These are phyloP conservation scores for Phalacrocorax carbo DNA, from an alignment of 2,113 vertebrate genomes.

Conservation along the genomic window DNA sequence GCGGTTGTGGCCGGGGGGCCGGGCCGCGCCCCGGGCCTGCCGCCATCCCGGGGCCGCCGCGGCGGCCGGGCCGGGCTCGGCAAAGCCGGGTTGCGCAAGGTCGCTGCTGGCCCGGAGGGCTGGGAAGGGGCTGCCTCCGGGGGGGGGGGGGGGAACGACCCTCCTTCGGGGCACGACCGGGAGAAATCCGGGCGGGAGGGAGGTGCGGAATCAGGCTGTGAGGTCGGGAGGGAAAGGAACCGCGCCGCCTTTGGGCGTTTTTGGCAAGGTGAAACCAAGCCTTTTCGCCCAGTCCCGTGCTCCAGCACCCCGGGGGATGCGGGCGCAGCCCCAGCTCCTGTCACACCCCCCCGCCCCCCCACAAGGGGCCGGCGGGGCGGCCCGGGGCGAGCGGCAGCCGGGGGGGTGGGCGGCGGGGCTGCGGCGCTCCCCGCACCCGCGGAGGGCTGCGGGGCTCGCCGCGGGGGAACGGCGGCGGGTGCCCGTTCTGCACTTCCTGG, in stretches of 20 bases:
- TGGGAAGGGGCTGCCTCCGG: neutral
- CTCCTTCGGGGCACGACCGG: neutral
- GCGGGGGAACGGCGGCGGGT: no score
- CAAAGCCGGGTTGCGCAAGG: neutral
- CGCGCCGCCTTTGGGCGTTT: neutral
- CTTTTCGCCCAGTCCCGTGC: neutral
- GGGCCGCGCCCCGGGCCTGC: neutral
- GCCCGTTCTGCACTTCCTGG: no score
- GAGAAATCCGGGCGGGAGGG: neutral
- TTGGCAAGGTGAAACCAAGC: neutral
- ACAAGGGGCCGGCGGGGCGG: no score
- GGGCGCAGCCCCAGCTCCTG: neutral
- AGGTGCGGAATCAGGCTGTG: neutral
- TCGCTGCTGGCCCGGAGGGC: neutral
- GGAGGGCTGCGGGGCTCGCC: no score
- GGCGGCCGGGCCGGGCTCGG: neutral
- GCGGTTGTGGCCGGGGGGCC: no score
- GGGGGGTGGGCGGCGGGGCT: no score
- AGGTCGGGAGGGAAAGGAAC: neutral
- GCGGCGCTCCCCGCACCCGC: no score
- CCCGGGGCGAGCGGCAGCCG: no score
- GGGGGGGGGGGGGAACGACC: rapidly evolving
- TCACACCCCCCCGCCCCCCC: no score
- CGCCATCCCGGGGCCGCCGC: neutral
- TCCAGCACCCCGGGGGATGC: neutral